These are phyloP conservation scores for Sciurus carolinensis DNA, from an alignment of 2,797 vertebrate species.

Conservation along the genomic window DNA sequence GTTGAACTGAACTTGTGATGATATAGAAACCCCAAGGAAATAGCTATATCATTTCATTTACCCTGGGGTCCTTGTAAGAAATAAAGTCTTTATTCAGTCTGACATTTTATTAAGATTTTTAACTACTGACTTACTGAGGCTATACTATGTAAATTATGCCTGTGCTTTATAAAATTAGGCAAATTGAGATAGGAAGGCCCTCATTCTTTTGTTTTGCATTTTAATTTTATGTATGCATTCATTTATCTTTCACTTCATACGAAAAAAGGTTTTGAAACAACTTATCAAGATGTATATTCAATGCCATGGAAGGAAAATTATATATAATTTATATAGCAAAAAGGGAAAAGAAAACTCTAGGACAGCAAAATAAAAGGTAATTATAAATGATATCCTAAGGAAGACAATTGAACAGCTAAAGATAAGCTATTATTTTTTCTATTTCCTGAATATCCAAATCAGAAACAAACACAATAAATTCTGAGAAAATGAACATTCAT, in stretches of 20 bases:
- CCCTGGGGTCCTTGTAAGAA: background rate
- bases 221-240: background rate
- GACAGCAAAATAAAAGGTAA: background rate
- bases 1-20: background rate
- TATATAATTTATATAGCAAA: background rate
- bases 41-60: background rate
- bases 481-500: background rate
- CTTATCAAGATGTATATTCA: background rate
- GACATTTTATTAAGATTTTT: background rate
- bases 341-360: background rate
- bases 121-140: background rate
- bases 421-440: constrained; percentile 24
- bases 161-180: background rate
- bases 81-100: background rate
- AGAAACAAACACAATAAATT: constrained; percentile 23
- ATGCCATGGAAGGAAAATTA: background rate
- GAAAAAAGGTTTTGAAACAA: background rate
- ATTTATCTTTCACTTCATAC: background rate
- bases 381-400: background rate
- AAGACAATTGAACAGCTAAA: background rate
- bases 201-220: background rate
- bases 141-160: background rate
- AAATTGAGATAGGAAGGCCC: background rate
- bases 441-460: constrained; percentile 8
- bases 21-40: background rate